Percentiles rank a stretch among this genome's conserved stretches.
phyloP scores from a whole-genome alignment of 2,113 vertebrate genomes.

The Thermophis baileyi region DNA sequence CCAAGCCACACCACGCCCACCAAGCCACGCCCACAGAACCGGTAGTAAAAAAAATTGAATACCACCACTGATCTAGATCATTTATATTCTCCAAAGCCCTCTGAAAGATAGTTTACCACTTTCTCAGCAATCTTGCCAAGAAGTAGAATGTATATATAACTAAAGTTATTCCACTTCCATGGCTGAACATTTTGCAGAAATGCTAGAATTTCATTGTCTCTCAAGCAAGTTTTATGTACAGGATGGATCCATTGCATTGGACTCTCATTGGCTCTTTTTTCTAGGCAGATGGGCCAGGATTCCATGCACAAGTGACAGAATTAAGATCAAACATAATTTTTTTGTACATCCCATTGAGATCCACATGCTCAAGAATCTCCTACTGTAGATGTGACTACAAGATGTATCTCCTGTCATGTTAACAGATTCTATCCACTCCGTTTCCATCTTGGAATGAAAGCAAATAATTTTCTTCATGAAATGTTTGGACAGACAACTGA shows the following conservation, averaged over 20 bases:
- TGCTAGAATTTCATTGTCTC: not conserved
- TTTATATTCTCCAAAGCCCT: not conserved
- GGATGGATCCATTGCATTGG: not conserved
- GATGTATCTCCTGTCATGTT: not conserved
- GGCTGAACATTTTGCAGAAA: not conserved
- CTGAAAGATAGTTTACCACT: not conserved
- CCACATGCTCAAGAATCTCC: not conserved
- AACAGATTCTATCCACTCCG: not conserved
- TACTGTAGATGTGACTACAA: not conserved
- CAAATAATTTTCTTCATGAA: not conserved
- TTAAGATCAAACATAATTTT: not conserved
- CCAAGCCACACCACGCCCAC: too few species aligned
- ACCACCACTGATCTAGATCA: too few species aligned
- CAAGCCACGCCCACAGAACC: too few species aligned
- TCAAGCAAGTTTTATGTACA: not conserved
- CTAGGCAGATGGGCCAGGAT: not conserved
- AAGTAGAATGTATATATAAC: not conserved
- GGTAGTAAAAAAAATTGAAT: too few species aligned
- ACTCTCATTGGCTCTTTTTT: not conserved
- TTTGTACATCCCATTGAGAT: not conserved
- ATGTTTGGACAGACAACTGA: not conserved
- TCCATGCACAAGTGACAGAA: not conserved
- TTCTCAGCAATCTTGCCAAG: not conserved
- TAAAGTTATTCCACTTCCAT: not conserved
- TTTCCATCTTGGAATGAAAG: not conserved